These are phyloP conservation scores for Siniperca undulata DNA, from an alignment of 2,797 vertebrate species.

Conservation along the genomic window DNA sequence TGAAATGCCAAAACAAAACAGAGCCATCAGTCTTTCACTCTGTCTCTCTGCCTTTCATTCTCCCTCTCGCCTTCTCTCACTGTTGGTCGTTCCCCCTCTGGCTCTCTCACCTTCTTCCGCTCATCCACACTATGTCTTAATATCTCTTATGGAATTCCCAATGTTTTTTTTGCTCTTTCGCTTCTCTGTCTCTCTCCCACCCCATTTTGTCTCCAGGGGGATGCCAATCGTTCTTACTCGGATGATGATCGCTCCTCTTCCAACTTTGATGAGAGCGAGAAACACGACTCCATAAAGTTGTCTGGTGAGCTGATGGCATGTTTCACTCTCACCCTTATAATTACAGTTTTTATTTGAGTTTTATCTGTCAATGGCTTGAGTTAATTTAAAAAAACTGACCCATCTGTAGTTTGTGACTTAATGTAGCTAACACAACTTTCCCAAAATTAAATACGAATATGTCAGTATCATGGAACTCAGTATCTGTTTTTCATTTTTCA, in stretches of 20 bases:
- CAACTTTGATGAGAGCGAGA: constrained; percentile 92
- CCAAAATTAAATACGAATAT: background rate
- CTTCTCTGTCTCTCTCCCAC: background rate
- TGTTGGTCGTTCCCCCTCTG: background rate
- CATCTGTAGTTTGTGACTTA: background rate
- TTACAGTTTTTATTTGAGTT: background rate
- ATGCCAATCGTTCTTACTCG: constrained; percentile 94
- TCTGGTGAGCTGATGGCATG: constrained; percentile 84
- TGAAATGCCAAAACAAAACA: constrained; percentile 35
- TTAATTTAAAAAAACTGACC: background rate
- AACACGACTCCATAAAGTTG: constrained; percentile 88
- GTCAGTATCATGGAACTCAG: background rate
- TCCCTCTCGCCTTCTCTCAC: background rate
- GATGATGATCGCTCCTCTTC: constrained; percentile 95
- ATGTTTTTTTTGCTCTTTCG: too few species aligned
- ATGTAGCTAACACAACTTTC: background rate
- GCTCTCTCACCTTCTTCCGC: background rate
- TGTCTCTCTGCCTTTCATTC: background rate
- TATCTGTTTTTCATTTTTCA: background rate
- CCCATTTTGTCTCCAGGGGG: constrained; percentile 85
- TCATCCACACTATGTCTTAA: constrained; percentile 1
- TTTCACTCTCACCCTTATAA: background rate
- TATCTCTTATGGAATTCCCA: background rate
- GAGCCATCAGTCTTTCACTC: constrained; percentile 24
- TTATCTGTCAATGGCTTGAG: background rate